Base-by-base conservation (phyloP, 2,113 vertebrate species). In the Myiopsitta monachus region DNA sequence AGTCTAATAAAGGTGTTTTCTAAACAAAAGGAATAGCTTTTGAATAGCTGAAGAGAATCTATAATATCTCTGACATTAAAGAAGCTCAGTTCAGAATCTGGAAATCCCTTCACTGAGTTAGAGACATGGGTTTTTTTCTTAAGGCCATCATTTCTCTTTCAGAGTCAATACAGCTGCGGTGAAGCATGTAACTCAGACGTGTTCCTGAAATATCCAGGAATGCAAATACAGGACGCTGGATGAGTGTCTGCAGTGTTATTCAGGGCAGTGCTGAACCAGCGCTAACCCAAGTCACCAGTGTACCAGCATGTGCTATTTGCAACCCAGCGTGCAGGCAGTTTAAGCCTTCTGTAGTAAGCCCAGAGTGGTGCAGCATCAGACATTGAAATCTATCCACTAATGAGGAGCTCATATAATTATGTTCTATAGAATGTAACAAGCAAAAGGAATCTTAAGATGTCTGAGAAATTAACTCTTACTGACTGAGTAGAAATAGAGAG, bases 171-270 rank as follows among this genome's bases (percentile, higher is more conserved):
- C 1, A 24, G 77, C 79, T 83, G 80, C 0, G 26, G 86, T 79
- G 61, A 92, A 95, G 44, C 15, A 7, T n/a, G 61, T 78, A 93
- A 73, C 73, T 80, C 83, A 75, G 52, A 75, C 14, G 36, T 3
- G 6, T 46, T 90, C 46, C 70, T 75, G 70, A 88, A 80, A 79
- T 79, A 90, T 38, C 79, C 72, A 44, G 43, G 59, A 83, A 61
- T 92, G 74, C 76, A 73, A 85, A 84, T 75, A 66, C 44, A 57
- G 87, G 77, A 51, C 88, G 63, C 83, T 68, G 86, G 28, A 26
- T 87, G 79, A 74, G 77, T 63, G 52, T 64, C 64, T 86, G 94
- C 91, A 96, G 74, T 66, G 77, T 93, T 90, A 31, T 66, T 47
- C 39, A 7, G 46, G 84, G 66, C 79, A 61, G 44, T 9, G 66